Evolutionary conservation across 2,113 vertebrate genomes (phyloP), one percentile per base, ranked within the genome.

Genomic region (Corydoras sp.): DNA sequence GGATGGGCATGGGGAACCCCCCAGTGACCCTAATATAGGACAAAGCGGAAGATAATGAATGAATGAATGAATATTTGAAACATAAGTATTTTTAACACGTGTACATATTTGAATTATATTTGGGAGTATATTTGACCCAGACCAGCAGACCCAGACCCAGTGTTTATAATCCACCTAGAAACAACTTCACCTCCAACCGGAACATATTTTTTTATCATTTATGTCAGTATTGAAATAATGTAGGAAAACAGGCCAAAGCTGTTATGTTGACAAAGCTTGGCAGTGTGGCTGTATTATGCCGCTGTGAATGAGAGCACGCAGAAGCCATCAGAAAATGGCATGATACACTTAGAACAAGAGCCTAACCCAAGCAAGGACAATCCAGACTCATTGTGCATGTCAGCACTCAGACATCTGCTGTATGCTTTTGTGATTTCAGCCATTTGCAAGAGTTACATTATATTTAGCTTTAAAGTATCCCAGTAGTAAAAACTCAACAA

Each of bases 231-330:
- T 66, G 58, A 54, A 67, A 51, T 24, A 31, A 15, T 65, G 48
- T 63, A 10, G 53, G n/a, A 65, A 65, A 73, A 61, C 48, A 58
- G n/a, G 58, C 13, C 30, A 60, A 30, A 48, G n/a, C 10, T 53
- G 48, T 55, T 67, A 6, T 54, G 14, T 31, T 67, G 8, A 61
- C 66, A 54, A 15, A 48, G 3, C 1, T 6, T 10, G 43, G 10
- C 32, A 3, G 43, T n/a, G 14, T 65, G 49, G 24, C 43, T 65
- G 50, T 48, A 54, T 32, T 14, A 58, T 58, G 54, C 43, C 10
- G 5, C 9, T 29, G 32, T 31, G 30, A 43, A 43, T 58, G 31
- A 15, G 2, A 30, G 35, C 31, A 3, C 32, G n/a, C 13, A 10
- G 58, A 10, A 50, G 24, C 15, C 10, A 48, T 29, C 3, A 51